Evolutionary conservation across 2,888 invertebrate genomes (phyloP).

Genomic region (Drosophila longiperda): DNA sequence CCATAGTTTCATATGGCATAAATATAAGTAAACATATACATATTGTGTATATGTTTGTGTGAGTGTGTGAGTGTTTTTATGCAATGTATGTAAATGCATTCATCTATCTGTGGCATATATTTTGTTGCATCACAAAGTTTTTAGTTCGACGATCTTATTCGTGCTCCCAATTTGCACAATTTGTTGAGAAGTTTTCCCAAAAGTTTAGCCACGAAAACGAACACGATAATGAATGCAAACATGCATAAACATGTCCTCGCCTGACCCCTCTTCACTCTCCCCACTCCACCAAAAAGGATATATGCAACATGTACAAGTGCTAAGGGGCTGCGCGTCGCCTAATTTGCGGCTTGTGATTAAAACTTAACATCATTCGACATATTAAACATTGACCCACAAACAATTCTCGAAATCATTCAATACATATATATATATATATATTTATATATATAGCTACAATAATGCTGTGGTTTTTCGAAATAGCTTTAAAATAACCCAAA

Average conservation of each 20-base stretch:
- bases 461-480: not conserved
- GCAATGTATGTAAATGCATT: conserved; percentile 32
- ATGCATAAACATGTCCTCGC: not conserved
- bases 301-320: not conserved
- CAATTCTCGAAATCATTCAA: conserved; percentile 10
- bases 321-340: conserved; percentile 25
- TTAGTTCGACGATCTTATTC: conserved; percentile 42
- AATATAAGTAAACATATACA: conserved; percentile 31
- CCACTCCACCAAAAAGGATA: not conserved
- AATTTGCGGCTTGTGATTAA: conserved; percentile 32
- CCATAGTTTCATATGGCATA: conserved; percentile 31
- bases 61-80: not conserved
- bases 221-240: conserved; percentile 5
- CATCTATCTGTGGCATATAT: conserved; percentile 30
- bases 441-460: not conserved
- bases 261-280: not conserved
- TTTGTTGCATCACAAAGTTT: conserved; percentile 41
- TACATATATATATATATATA: conserved; percentile 4
- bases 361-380: conserved; percentile 17
- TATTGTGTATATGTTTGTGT: not conserved
- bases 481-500: not conserved
- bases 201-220: conserved; percentile 9
- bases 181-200: conserved; percentile 46
- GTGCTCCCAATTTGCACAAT: conserved; percentile 62
- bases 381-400: conserved; percentile 16